Percentiles rank a stretch among this genome's conserved stretches.
These are phyloP conservation scores for Pseudopleuronectes americanus DNA, from an alignment of 2,797 vertebrate species.

Conservation along the genomic window DNA sequence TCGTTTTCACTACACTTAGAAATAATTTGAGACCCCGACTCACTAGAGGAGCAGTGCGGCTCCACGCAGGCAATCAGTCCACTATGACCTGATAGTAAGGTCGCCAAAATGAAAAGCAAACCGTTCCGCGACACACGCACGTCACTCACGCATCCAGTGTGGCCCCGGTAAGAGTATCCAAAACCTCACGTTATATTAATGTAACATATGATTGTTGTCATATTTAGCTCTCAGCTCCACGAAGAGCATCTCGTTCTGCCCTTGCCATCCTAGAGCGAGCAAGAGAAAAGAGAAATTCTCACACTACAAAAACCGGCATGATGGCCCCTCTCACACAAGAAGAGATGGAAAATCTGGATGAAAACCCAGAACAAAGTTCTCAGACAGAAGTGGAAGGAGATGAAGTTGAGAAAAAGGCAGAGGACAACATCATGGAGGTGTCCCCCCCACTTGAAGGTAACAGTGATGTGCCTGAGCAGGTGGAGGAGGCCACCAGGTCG, in stretches of 20 bases:
- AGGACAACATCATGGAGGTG: slow-evolving; percentile 37
- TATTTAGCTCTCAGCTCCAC: slow-evolving; percentile 66
- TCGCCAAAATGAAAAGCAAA: no score
- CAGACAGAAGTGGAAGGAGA: slow-evolving; percentile 21
- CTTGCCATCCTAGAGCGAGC: slow-evolving; percentile 81
- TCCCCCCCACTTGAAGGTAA: slow-evolving; percentile 19
- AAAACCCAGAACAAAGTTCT: slow-evolving; percentile 27
- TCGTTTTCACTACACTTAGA: no score
- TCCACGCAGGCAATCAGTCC: no score
- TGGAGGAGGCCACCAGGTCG: slow-evolving; percentile 15
- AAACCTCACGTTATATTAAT: background rate
- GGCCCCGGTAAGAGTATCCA: background rate
- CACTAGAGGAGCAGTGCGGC: no score
- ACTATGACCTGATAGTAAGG: no score
- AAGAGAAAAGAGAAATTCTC: slow-evolving; percentile 71
- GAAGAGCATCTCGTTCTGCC: slow-evolving; percentile 70
- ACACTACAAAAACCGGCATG: slow-evolving; percentile 20
- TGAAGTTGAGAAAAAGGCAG: slow-evolving; percentile 9
- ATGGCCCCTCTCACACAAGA: slow-evolving; percentile 67
- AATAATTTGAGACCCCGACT: no score
- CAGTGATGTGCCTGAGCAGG: slow-evolving; percentile 1
- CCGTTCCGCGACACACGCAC: no score
- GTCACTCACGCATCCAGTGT: no score
- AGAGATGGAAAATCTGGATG: slow-evolving; percentile 59
- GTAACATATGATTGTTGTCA: slow-evolving; percentile 13